Conservation (phyloP, 2,888 invertebrate species). For the Cosmorhoe ocellata region DNA sequence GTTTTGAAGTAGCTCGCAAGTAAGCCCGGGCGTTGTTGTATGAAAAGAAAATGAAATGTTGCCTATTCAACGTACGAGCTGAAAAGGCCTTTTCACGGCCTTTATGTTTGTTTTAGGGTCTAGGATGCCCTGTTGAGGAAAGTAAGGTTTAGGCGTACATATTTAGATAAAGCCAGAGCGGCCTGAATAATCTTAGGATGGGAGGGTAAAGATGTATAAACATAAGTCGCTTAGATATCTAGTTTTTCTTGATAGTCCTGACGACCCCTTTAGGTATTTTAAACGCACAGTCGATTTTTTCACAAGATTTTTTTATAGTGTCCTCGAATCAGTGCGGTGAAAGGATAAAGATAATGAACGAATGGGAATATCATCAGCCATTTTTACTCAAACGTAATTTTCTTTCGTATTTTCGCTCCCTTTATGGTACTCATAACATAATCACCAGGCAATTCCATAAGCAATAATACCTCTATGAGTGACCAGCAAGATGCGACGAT, state of each 20-base stretch:
- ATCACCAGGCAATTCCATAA: conserved; percentile 4
- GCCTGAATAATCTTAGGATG: not conserved
- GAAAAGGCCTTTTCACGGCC: conserved; percentile 24
- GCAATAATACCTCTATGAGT: conserved; percentile 19
- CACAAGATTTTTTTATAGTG: too few species aligned
- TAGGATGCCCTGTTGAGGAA: conserved; percentile 1
- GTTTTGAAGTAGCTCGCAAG: conserved; percentile 16
- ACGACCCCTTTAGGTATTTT: too few species aligned
- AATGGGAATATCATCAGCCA: too few species aligned
- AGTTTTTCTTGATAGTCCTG: too few species aligned
- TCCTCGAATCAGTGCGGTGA: too few species aligned
- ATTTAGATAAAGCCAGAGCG: not conserved
- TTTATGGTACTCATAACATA: conserved; percentile 2
- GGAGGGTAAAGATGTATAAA: too few species aligned
- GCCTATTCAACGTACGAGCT: conserved; percentile 25
- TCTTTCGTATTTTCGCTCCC: not conserved
- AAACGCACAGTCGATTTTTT: too few species aligned
- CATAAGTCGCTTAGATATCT: not conserved
- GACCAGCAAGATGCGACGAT: conserved; percentile 12
- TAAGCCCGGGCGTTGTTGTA: conserved; percentile 27
- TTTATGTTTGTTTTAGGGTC: conserved; percentile 14
- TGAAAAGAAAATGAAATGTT: conserved; percentile 32
- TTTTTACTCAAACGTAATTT: too few species aligned
- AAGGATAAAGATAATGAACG: too few species aligned
- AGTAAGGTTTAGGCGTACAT: not conserved